Conservation (phyloP, 1,140 invertebrate genomes). For the Penaeus chinensis region DNA sequence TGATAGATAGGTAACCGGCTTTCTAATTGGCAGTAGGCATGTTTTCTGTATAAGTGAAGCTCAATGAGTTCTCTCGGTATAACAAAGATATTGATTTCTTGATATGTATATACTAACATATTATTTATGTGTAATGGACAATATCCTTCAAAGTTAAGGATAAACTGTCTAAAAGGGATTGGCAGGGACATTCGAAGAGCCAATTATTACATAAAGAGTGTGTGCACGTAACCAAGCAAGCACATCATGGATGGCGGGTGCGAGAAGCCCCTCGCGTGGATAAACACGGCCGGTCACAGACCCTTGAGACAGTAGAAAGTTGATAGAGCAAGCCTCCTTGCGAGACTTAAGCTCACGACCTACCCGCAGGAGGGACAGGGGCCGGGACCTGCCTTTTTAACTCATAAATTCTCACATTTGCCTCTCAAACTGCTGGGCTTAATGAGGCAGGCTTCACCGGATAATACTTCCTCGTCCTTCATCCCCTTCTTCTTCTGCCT, state of each 20-base stretch:
- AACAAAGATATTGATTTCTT: no score
- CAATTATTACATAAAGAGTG: no score
- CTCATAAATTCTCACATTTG: slow-evolving; percentile 39
- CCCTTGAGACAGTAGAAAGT: slow-evolving; percentile 28
- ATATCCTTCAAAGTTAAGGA: no score
- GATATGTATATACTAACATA: no score
- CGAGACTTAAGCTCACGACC: slow-evolving; percentile 12
- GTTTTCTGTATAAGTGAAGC: no score
- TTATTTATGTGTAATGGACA: no score
- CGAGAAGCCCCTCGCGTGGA: not conserved
- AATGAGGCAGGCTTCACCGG: not conserved
- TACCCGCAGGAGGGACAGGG: slow-evolving; percentile 34
- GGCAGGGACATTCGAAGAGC: no score
- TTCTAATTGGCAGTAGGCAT: no score
- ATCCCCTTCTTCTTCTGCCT: not conserved
- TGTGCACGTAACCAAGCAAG: no score
- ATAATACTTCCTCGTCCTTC: not conserved
- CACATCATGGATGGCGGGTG: not conserved
- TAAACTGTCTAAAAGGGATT: no score
- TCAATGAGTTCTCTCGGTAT: no score
- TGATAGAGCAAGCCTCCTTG: slow-evolving; percentile 13
- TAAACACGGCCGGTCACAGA: slow-evolving; percentile 13
- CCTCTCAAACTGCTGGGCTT: slow-evolving; percentile 23
- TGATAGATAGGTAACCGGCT: no score
- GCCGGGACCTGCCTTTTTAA: slow-evolving; percentile 13